Evolutionary conservation across 2,888 invertebrate species (phyloP), one percentile per base, ranked within the genome.

Genomic region (Agrotis ipsilon): DNA sequence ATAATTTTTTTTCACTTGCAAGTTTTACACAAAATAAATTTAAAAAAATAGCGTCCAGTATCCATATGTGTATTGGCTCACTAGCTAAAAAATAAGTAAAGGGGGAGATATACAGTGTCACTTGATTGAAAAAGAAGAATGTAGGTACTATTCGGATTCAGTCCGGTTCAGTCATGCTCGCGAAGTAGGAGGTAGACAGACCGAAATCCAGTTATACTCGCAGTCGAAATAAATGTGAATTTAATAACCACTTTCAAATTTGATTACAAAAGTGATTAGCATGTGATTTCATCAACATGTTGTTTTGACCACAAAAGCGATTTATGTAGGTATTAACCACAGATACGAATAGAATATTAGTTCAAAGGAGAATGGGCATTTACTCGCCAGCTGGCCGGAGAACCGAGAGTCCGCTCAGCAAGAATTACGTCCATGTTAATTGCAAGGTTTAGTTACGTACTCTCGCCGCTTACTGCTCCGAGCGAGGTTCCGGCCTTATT

Each of bases 371-470:
- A 59, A 61, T 32, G 45, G 69, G 7, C 49, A 59, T 64, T 72
- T 66, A 67, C 71, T 78, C 55, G 57, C 61, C 60, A 62, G 66
- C 58, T 57, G 61, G 45, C 51, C 61, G 24, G 66, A 68, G 45
- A n/a, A 61, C 21, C 58, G 62, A 27, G 60, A 70, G 46, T 55
- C 58, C 27, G 49, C 68, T 74, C 68, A 74, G 69, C 68, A 80
- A 81, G 79, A 87, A 78, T 86, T 84, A 88, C 82, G 76, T 78
- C 81, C 78, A 82, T 84, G 84, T 85, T 88, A 88, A 89, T 90
- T 89, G 87, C 81, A 79, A 81, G 81, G 81, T 87, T 86, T 88
- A 86, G 88, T 89, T 87, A 85, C 82, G 80, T 81, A 73, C 80
- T 82, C 80, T 64, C 75, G 61, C 74, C 77, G 83, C 79, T 82